These are phyloP conservation scores for Heteromormyrus szaboi DNA, from an alignment of 2,797 vertebrate genomes.

Conservation along the genomic window DNA sequence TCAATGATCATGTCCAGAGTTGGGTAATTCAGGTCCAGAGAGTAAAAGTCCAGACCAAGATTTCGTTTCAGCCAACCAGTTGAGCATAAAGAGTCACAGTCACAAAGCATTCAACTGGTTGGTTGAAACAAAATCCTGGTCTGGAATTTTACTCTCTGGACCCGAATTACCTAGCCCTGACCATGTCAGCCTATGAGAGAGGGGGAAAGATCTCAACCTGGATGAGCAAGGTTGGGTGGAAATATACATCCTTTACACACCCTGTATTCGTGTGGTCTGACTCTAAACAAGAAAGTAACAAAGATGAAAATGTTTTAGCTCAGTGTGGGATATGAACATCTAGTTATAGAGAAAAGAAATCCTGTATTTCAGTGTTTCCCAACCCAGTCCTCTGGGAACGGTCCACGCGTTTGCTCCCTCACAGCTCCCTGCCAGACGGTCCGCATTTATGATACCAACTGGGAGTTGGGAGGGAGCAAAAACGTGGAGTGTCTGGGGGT, in stretches of 20 bases:
- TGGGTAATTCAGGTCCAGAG: neutral
- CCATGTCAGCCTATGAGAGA: neutral
- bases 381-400: neutral
- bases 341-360: neutral
- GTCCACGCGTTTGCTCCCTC: neutral
- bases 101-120: neutral
- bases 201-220: neutral
- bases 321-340: neutral
- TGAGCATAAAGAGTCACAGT: neutral
- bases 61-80: neutral
- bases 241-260: neutral
- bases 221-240: neutral
- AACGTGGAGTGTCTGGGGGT: neutral
- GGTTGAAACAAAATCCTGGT: neutral
- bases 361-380: neutral
- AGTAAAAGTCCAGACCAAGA: neutral
- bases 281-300: neutral
- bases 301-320: neutral
- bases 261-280: neutral
- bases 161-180: neutral
- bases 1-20: neutral
- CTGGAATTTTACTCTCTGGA: neutral
- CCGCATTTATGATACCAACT: neutral
- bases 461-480: neutral
- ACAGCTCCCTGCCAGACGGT: neutral